A percentile compares a stretch with the other conserved stretches of the same genome.
These are phyloP conservation scores for Drosophila macrothrix DNA, from an alignment of 2,888 invertebrate genomes.

Conservation along the genomic window DNA sequence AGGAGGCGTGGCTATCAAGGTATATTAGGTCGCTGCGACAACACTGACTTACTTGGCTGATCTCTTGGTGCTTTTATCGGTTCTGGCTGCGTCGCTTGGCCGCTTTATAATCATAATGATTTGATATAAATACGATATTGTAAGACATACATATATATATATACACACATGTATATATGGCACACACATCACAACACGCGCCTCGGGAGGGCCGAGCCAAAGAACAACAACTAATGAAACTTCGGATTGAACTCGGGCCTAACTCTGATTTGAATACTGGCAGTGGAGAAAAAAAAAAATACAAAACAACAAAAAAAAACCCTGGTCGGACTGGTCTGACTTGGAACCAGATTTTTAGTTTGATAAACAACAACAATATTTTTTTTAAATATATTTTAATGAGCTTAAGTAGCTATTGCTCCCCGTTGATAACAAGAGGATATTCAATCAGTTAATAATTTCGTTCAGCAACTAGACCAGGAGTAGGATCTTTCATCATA, in stretches of 20 bases:
- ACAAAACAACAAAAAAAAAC: slow-evolving; percentile 19
- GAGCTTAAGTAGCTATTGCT: not conserved
- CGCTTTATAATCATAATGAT: slow-evolving; percentile 44
- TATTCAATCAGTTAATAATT: not conserved
- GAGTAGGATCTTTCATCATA: not conserved
- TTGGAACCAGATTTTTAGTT: slow-evolving; percentile 65
- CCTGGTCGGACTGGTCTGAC: slow-evolving; percentile 27
- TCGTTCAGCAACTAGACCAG: not conserved
- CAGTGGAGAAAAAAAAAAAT: slow-evolving; percentile 22
- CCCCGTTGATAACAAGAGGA: slow-evolving; percentile 4
- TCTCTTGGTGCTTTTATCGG: slow-evolving; percentile 83
- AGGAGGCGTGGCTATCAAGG: slow-evolving; percentile 1
- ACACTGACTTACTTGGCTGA: slow-evolving; percentile 82
- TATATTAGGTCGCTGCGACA: slow-evolving; percentile 48
- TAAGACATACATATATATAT: slow-evolving; percentile 17
- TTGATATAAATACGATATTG: slow-evolving; percentile 37
- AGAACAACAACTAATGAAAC: slow-evolving; percentile 37
- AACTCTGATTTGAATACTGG: slow-evolving; percentile 70
- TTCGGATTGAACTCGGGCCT: slow-evolving; percentile 36
- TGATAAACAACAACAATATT: slow-evolving; percentile 45
- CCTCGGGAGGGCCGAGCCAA: slow-evolving; percentile 51
- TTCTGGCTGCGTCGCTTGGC: slow-evolving; percentile 66
- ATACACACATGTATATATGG: not conserved
- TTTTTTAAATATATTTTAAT: slow-evolving; percentile 4
- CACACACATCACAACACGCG: slow-evolving; percentile 50